These are phyloP conservation scores for Agelaius tricolor DNA, from an alignment of 2,113 vertebrate genomes.

Conservation along the genomic window DNA sequence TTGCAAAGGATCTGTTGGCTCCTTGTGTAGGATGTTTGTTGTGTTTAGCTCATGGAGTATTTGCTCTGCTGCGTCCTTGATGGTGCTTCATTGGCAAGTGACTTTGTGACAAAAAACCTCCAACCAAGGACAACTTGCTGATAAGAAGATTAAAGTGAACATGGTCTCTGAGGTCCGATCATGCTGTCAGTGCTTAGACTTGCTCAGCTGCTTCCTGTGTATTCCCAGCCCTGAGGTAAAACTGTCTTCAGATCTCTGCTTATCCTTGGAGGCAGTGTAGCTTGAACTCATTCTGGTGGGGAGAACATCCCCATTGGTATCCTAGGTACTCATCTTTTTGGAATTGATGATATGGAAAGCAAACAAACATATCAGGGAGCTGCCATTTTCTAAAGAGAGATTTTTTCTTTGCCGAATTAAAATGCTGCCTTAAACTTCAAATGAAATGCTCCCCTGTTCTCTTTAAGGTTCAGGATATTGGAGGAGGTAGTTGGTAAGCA, in stretches of 20 bases:
- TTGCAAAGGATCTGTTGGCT: not conserved
- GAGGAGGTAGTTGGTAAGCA: not conserved
- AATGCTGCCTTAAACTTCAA: conserved; percentile 9
- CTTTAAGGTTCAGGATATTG: conserved; percentile 14
- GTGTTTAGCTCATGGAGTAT: not conserved
- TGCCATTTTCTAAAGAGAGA: conserved; percentile 44
- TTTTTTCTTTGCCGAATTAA: conserved; percentile 29
- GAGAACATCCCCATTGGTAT: conserved; percentile 9
- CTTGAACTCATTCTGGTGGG: conserved; percentile 1
- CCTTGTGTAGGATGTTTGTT: not conserved
- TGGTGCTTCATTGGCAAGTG: not conserved
- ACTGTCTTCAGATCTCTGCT: not conserved
- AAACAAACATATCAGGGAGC: conserved; percentile 35
- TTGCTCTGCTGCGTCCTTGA: not conserved
- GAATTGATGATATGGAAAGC: conserved; percentile 20
- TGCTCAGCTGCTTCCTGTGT: not conserved
- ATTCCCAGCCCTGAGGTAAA: not conserved
- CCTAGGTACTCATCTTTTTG: conserved; percentile 13
- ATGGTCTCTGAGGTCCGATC: not conserved
- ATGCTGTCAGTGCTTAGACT: not conserved
- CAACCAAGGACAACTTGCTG: not conserved
- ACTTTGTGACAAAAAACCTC: not conserved
- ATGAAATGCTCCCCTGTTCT: conserved; percentile 13
- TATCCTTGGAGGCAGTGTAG: conserved; percentile 4
- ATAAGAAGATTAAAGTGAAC: not conserved